Conservation (phyloP, 2,113 vertebrate species). For the Siniperca knerii region DNA sequence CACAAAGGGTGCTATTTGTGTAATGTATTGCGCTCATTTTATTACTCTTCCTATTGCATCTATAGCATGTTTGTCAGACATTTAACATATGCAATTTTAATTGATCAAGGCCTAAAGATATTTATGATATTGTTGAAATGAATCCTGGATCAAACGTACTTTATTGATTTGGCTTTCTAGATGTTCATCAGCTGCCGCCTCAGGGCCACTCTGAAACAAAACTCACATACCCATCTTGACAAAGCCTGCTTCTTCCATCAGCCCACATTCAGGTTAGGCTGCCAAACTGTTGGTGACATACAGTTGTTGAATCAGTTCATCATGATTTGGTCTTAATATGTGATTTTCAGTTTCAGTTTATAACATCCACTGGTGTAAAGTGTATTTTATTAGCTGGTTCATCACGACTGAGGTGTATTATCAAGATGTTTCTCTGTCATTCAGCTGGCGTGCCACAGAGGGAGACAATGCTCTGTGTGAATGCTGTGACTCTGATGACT, state of each 20-base stretch:
- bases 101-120: neutral
- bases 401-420: neutral
- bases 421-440: conserved; percentile 34
- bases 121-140: neutral
- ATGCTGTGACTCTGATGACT: conserved; percentile 63
- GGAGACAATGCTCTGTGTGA: conserved; percentile 59
- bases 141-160: neutral
- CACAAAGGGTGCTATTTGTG: neutral
- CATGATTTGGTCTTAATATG: neutral
- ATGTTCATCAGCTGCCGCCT: conserved; percentile 72
- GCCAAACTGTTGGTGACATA: neutral
- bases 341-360: neutral
- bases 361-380: neutral
- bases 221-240: conserved; percentile 11
- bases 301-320: neutral
- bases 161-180: conserved; percentile 14
- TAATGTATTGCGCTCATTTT: neutral
- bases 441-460: conserved; percentile 63
- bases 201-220: conserved; percentile 36
- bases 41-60: neutral
- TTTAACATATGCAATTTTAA: neutral
- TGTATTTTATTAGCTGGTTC: too few relatives aligned
- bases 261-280: conserved; percentile 56
- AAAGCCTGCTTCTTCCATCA: conserved; percentile 70
- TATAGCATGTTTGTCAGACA: neutral